Evolutionary conservation across 2,888 invertebrate species (phyloP).

Genomic region (Pseudeuparius sepicola): DNA sequence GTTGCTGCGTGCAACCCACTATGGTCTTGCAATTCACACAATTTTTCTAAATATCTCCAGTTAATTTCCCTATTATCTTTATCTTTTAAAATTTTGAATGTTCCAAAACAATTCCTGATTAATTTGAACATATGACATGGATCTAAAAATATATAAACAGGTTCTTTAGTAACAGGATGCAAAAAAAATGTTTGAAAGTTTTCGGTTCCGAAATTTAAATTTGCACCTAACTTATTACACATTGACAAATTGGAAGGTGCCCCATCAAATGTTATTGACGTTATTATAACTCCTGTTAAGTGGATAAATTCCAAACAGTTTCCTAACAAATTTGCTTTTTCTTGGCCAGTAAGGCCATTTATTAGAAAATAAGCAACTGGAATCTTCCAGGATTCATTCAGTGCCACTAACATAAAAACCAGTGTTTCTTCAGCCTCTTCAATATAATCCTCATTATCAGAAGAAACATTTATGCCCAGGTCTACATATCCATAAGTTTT

Average conservation of each 20-base stretch:
- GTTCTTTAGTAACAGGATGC: conserved; percentile 12
- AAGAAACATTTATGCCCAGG: conserved; percentile 18
- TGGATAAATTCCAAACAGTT: conserved; percentile 13
- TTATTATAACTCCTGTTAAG: conserved; percentile 15
- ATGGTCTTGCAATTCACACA: too few species aligned
- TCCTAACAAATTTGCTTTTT: conserved; percentile 17
- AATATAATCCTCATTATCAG: conserved; percentile 12
- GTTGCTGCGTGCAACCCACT: too few species aligned
- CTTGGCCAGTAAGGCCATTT: conserved; percentile 5
- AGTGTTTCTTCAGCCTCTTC: conserved; percentile 15
- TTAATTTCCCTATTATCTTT: too few species aligned
- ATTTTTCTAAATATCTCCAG: too few species aligned
- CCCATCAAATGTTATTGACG: too few species aligned
- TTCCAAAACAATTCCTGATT: conserved; percentile 11
- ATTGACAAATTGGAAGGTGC: too few species aligned
- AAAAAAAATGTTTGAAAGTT: conserved; percentile 18
- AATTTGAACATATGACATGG: conserved; percentile 18
- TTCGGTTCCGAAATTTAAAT: conserved; percentile 12
- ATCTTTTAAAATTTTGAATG: too few species aligned
- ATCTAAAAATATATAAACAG: conserved; percentile 13
- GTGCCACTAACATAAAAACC: conserved; percentile 13
- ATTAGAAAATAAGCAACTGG: conserved; percentile 16
- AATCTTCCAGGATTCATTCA: conserved; percentile 15
- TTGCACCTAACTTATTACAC: conserved; percentile 16
- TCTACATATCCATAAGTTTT: conserved; percentile 17